Conservation (phyloP, 2,113 vertebrate genomes). For the Corydoras sp. region DNA sequence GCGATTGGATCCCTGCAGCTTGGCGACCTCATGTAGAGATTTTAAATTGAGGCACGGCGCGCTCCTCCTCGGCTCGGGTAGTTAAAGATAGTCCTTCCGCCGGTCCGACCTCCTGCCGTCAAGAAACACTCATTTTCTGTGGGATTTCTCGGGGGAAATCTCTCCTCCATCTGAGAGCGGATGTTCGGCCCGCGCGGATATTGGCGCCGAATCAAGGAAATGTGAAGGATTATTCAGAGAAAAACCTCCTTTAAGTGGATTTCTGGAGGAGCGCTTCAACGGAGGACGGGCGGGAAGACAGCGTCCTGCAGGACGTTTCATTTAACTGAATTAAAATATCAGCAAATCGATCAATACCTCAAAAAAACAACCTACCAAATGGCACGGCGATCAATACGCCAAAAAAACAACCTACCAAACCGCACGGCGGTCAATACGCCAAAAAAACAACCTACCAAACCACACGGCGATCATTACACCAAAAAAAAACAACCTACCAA, state of each 20-base stretch:
- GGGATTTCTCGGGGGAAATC: conserved; percentile 64
- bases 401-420: too few species aligned
- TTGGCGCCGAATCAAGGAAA: conserved; percentile 61
- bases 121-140: conserved; percentile 62
- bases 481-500: too few species aligned
- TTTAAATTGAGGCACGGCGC: conserved; percentile 20
- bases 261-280: not conserved
- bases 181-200: conserved; percentile 55
- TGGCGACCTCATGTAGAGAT: not conserved
- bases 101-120: conserved; percentile 55
- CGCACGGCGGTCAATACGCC: too few species aligned
- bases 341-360: too few species aligned
- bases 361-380: too few species aligned
- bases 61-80: conserved; percentile 31
- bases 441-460: too few species aligned
- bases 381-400: too few species aligned
- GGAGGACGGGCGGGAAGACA: too few species aligned
- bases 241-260: conserved; percentile 3
- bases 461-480: too few species aligned
- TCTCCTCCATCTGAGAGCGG: conserved; percentile 64
- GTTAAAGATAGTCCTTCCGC: conserved; percentile 49
- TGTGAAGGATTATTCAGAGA: conserved; percentile 51
- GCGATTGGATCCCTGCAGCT: not conserved
- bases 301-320: too few species aligned
- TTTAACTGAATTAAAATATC: too few species aligned